Conservation (phyloP, 2,113 vertebrate species). For the Lepidothrix coronata region DNA sequence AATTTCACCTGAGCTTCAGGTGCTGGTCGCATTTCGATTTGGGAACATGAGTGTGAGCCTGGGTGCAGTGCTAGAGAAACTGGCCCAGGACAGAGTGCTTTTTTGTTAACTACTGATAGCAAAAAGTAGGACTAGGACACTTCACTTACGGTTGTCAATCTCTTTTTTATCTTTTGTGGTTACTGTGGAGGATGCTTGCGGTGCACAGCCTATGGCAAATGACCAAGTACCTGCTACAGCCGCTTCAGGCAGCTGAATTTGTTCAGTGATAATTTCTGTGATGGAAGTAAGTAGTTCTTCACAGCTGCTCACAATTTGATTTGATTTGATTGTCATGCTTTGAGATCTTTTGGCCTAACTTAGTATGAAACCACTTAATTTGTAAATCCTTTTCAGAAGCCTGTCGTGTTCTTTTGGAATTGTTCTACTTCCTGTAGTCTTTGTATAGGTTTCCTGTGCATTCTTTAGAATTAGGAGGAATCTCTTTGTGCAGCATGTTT, state of each 20-base stretch:
- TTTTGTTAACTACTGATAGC: neutral
- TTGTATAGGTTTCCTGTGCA: neutral
- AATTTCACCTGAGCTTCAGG: neutral
- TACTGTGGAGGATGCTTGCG: neutral
- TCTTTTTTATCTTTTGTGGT: neutral
- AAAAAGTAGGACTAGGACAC: neutral
- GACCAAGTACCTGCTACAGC: neutral
- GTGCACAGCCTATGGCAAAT: neutral
- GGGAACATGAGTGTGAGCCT: neutral
- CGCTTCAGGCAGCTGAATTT: neutral
- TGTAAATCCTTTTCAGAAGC: neutral
- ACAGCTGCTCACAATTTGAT: neutral
- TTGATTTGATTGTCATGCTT: neutral
- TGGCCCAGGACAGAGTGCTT: neutral
- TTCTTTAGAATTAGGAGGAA: neutral
- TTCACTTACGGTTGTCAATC: neutral
- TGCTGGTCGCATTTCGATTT: neutral
- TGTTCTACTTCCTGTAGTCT: neutral
- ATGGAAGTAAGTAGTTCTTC: neutral
- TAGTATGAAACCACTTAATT: neutral
- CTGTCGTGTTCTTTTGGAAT: neutral
- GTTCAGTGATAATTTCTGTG: neutral
- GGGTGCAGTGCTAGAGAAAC: neutral
- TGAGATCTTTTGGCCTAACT: neutral
- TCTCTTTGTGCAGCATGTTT: neutral